These are phyloP conservation scores for Ericerus pela DNA, from an alignment of 1,140 invertebrate species.

Conservation along the genomic window DNA sequence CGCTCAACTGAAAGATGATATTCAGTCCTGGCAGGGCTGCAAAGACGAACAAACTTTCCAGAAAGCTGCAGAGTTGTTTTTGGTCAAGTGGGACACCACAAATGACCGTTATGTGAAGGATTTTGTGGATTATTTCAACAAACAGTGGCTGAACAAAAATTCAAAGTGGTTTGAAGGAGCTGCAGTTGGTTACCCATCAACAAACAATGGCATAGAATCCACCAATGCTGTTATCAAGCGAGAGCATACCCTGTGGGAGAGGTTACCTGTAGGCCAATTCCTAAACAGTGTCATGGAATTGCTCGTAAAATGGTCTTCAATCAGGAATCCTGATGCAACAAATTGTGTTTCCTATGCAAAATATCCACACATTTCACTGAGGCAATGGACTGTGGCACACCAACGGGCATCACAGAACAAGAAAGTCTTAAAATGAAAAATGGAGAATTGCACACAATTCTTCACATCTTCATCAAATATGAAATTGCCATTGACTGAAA, in stretches of 20 bases:
- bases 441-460: neutral
- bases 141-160: too few species aligned
- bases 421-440: neutral
- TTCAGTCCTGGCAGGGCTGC: too few species aligned
- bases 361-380: neutral
- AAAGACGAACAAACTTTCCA: too few species aligned
- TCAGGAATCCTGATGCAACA: neutral
- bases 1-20: too few species aligned
- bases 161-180: constrained; percentile 11
- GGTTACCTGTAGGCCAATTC: constrained; percentile 4
- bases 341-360: neutral
- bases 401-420: neutral
- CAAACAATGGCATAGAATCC: neutral
- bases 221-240: constrained; percentile 6
- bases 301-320: neutral
- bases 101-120: too few species aligned
- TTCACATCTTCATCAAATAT: neutral
- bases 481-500: neutral
- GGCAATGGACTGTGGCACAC: neutral
- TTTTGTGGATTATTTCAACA: too few species aligned
- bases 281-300: neutral
- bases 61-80: too few species aligned
- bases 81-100: too few species aligned
- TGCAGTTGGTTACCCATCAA: neutral
- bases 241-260: neutral